Percentiles rank a stretch among this genome's conserved stretches.
Conservation (phyloP, 2,888 invertebrate genomes). For the Automeris io region DNA sequence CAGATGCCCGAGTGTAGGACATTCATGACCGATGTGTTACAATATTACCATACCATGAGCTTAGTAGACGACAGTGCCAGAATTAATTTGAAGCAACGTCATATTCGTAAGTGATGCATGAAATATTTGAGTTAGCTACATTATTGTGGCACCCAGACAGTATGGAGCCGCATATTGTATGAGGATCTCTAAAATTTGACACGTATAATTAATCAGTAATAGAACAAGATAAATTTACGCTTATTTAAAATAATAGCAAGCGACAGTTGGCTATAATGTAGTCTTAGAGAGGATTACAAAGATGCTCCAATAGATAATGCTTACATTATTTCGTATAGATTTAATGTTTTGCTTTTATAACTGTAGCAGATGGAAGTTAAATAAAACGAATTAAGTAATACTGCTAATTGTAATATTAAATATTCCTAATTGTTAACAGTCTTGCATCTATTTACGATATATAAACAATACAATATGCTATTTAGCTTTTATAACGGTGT, state of each 20-base stretch:
- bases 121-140: background rate
- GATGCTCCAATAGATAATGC: too few species aligned
- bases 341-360: too few species aligned
- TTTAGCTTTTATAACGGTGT: too few species aligned
- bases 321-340: too few species aligned
- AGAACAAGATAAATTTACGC: too few species aligned
- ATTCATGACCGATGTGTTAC: conserved; percentile 48
- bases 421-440: too few species aligned
- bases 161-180: background rate
- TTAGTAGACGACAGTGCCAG: conserved; percentile 26
- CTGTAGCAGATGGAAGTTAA: too few species aligned
- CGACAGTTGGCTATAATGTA: background rate
- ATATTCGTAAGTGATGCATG: background rate
- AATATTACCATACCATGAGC: conserved; percentile 28
- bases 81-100: conserved; percentile 28
- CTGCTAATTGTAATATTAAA: too few species aligned
- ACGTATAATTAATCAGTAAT: conserved; percentile 14
- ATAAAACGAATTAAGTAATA: too few species aligned
- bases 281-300: background rate
- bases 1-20: conserved; percentile 49
- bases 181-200: background rate
- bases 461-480: too few species aligned
- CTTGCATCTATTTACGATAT: too few species aligned
- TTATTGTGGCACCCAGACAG: background rate
- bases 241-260: background rate